A percentile compares a stretch with the other conserved stretches of the same genome.
Evolutionary conservation across 2,888 invertebrate species (phyloP).

Genomic region (Hirtodrosophila duncani): DNA sequence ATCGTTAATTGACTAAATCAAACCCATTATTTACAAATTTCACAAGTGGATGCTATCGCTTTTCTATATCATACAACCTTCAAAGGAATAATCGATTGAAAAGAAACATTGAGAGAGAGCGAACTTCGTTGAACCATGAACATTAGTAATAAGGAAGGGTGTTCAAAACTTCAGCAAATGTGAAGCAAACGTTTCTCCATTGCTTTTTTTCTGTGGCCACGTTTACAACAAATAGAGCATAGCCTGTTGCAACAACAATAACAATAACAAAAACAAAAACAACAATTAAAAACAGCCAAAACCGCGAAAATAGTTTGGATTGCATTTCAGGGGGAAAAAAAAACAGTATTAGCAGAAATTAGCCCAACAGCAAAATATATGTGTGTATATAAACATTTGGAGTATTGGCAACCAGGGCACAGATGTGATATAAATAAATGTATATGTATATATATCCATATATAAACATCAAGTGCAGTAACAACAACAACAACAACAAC

Average conservation of each 20-base stretch:
- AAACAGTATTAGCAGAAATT: too few relatives aligned
- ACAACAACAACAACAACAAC: slow-evolving; percentile 27
- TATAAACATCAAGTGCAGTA: slow-evolving; percentile 57
- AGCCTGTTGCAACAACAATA: slow-evolving; percentile 40
- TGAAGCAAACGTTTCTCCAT: not conserved
- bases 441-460: not conserved
- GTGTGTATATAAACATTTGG: slow-evolving; percentile 23
- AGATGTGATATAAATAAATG: slow-evolving; percentile 24
- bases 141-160: too few relatives aligned
- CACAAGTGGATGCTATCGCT: too few relatives aligned
- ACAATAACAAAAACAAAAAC: slow-evolving; percentile 26
- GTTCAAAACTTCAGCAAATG: too few relatives aligned
- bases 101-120: too few relatives aligned
- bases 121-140: too few relatives aligned
- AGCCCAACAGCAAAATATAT: slow-evolving; percentile 27
- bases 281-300: slow-evolving; percentile 62
- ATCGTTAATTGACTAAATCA: too few relatives aligned
- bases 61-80: too few relatives aligned
- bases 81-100: too few relatives aligned
- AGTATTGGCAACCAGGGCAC: slow-evolving; percentile 4
- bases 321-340: slow-evolving; percentile 1
- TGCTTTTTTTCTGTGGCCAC: slow-evolving; percentile 24
- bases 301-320: slow-evolving; percentile 56
- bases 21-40: too few relatives aligned
- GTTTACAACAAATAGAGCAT: slow-evolving; percentile 52